Base-by-base conservation (phyloP, 2,113 vertebrate genomes). In the Tachycineta bicolor region DNA sequence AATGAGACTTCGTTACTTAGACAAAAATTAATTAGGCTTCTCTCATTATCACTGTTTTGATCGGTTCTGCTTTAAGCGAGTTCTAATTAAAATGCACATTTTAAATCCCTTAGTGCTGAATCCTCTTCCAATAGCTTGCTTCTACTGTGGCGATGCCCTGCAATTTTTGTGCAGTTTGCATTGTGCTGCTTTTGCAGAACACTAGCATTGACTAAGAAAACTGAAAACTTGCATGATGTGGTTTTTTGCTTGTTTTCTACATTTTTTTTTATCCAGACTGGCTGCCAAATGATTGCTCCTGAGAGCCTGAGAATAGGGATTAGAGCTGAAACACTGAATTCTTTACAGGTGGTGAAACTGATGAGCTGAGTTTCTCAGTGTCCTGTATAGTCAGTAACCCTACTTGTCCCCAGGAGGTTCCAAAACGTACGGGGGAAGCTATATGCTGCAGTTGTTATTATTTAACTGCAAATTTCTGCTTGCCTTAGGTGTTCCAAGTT, bases 1-100 rank as follows among this genome's bases (percentile, higher is more conserved):
- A 97, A 97, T 88, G 85, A 97, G 92, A 67, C 85, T 96, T 92
- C 84, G 12, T 89, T 96, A 83, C 86, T 96, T 95, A 92, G 91
- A 96, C 90, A 95, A 96, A 97, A 97, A 97, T 96, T 94, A 94
- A 95, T 97, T 95, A 97, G 95, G 89, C 93, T 97, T 94, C 94
- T 96, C 93, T 98, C 93, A 94, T 96, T 96, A 96, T 96, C 80
- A 91, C 85, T 94, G 95, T 97, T 96, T 96, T 97, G 90, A 97
- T 96, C 75, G 11, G 92, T 76, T 94, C 80, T 90, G 94, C 85
- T 96, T 96, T 96, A 87, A 96, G 97, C 88, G 90, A 92, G 95
- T 65, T 94, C 93, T 97, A 97, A 98, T 97, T 97, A 97, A 97
- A 97, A 98, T 95, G 87, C 91, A 95, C 92, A 93, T 96, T 97